phyloP scores from a whole-genome alignment of 1,140 invertebrate genomes.

The Pachypsylla venusta region DNA sequence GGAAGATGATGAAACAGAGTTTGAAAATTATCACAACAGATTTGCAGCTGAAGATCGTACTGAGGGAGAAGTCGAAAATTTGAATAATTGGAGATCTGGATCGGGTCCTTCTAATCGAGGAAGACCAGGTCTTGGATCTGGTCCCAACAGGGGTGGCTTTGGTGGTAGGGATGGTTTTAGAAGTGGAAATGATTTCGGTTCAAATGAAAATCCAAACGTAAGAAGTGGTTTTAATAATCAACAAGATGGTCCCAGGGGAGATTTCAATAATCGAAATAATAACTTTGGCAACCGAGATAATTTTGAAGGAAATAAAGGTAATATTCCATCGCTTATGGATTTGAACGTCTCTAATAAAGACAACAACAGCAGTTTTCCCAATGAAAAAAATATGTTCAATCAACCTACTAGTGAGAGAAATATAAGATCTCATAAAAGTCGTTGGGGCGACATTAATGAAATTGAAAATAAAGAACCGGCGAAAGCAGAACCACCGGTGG shows the following conservation, averaged over 20 bases:
- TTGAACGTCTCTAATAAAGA: background rate
- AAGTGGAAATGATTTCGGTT: too few relatives aligned
- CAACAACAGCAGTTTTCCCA: too few relatives aligned
- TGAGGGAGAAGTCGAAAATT: background rate
- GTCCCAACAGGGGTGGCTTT: background rate
- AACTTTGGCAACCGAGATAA: conserved; percentile 5
- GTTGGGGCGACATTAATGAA: conserved; percentile 19
- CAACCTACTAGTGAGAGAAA: too few relatives aligned
- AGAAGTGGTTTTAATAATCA: too few relatives aligned
- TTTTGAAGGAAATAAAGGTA: conserved; percentile 11
- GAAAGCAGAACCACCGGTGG: background rate
- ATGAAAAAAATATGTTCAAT: too few relatives aligned
- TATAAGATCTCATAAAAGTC: too few relatives aligned
- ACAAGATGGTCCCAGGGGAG: too few relatives aligned
- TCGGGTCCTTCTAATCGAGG: background rate
- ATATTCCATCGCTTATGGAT: background rate
- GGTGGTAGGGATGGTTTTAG: too few relatives aligned
- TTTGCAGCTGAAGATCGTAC: background rate
- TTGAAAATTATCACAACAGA: background rate
- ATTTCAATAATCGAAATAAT: background rate
- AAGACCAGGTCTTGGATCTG: background rate
- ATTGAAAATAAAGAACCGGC: background rate
- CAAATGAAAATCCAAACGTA: too few relatives aligned
- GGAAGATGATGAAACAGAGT: conserved; percentile 5
- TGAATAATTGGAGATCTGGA: background rate